phyloP scores from a whole-genome alignment of 2,113 vertebrate genomes.

The Hippocampus abdominalis region DNA sequence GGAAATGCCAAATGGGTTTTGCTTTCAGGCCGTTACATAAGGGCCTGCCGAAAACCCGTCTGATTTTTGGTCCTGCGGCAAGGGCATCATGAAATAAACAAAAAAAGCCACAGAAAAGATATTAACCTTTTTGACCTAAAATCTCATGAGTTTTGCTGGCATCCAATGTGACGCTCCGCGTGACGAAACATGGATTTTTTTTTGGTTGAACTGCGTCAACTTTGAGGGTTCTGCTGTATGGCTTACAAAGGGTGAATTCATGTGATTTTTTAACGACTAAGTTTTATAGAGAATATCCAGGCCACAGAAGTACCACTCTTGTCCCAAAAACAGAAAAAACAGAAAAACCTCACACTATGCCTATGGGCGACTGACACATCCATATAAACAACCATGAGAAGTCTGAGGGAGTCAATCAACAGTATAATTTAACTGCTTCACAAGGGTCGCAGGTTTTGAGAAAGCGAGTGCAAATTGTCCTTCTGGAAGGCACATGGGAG shows the following conservation, averaged over 20 bases:
- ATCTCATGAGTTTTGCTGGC: neutral
- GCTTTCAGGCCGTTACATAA: neutral
- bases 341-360: neutral
- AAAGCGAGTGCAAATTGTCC: conserved; percentile 59
- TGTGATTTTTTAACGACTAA: neutral
- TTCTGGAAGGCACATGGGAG: conserved; percentile 50
- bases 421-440: neutral
- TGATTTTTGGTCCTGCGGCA: neutral
- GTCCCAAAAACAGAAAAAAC: neutral
- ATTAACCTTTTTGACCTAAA: neutral
- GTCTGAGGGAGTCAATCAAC: neutral
- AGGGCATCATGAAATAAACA: neutral
- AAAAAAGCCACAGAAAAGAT: neutral
- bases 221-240: neutral
- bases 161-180: neutral
- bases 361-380: neutral
- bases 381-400: neutral
- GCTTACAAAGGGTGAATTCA: neutral
- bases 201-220: no score
- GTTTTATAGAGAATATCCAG: neutral
- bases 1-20: neutral
- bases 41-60: neutral
- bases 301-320: neutral
- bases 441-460: conserved; percentile 24
- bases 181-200: neutral